phyloP scores from a whole-genome alignment of 2,113 vertebrate genomes.

The Phainopepla nitens region DNA sequence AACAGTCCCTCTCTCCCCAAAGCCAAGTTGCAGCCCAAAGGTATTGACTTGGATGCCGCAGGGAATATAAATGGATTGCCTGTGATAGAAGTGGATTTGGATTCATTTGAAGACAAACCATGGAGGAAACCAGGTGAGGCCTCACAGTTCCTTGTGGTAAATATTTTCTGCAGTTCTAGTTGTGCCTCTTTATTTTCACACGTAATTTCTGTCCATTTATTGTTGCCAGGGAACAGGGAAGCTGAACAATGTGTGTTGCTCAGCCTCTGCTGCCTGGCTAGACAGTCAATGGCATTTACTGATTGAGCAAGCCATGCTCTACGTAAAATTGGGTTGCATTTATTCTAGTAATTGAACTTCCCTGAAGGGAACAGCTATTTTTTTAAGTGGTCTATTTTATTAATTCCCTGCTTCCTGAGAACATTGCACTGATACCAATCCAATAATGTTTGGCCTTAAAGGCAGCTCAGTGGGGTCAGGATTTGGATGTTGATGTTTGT shows the following conservation, averaged over 20 bases:
- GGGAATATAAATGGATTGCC: conserved; percentile 75
- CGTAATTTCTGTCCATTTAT: not conserved
- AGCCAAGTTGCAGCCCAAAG: conserved; percentile 76
- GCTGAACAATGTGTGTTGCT: not conserved
- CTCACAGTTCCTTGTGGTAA: conserved; percentile 60
- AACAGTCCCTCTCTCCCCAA: conserved; percentile 22
- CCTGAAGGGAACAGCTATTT: not conserved
- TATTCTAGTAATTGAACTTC: not conserved
- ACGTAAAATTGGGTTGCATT: not conserved
- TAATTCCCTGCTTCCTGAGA: not conserved
- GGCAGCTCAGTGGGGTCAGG: not conserved
- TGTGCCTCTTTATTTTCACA: not conserved
- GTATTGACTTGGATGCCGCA: conserved; percentile 72
- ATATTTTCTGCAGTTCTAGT: conserved; percentile 18
- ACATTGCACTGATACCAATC: not conserved
- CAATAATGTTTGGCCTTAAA: not conserved
- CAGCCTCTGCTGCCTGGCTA: not conserved
- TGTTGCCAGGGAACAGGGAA: not conserved
- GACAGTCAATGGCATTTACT: not conserved
- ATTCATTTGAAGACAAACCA: conserved; percentile 78
- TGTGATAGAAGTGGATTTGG: conserved; percentile 75
- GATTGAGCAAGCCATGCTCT: not conserved
- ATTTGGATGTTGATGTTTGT: not conserved
- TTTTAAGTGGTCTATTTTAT: not conserved
- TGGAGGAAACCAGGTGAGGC: conserved; percentile 79